These are phyloP conservation scores for Rhagonycha fulva DNA, from an alignment of 2,888 invertebrate genomes.

Conservation along the genomic window DNA sequence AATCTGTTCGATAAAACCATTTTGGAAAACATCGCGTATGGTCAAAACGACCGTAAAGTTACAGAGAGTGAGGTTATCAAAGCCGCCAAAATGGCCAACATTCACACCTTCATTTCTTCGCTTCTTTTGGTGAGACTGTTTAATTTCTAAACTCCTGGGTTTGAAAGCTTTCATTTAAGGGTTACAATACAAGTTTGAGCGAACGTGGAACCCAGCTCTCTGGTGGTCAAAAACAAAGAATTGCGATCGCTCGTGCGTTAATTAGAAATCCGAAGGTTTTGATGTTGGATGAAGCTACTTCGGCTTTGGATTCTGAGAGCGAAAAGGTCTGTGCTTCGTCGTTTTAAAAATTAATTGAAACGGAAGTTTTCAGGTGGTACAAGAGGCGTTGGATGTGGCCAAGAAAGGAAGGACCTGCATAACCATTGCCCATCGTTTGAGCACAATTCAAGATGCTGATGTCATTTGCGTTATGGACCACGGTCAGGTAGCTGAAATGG, in stretches of 20 bases:
- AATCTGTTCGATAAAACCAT: slow-evolving; percentile 87
- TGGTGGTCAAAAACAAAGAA: slow-evolving; percentile 85
- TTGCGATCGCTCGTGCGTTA: slow-evolving; percentile 85
- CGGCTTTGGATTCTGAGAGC: slow-evolving; percentile 83
- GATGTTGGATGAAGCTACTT: slow-evolving; percentile 83
- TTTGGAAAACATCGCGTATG: slow-evolving; percentile 90
- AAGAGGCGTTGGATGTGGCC: slow-evolving; percentile 84
- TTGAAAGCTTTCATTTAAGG: slow-evolving; percentile 55
- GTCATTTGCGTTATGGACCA: slow-evolving; percentile 72
- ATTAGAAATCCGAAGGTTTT: slow-evolving; percentile 78
- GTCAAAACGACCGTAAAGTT: slow-evolving; percentile 73
- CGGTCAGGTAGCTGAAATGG: slow-evolving; percentile 72
- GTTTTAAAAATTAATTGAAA: background rate
- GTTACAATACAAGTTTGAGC: slow-evolving; percentile 80
- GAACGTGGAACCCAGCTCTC: slow-evolving; percentile 77
- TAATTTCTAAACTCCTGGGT: background rate
- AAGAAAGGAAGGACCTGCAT: slow-evolving; percentile 82
- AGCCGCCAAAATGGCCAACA: slow-evolving; percentile 83
- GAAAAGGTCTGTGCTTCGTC: slow-evolving; percentile 63
- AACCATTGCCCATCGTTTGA: slow-evolving; percentile 84
- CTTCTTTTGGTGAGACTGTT: slow-evolving; percentile 69
- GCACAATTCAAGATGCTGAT: slow-evolving; percentile 83
- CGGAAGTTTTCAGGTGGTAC: slow-evolving; percentile 67
- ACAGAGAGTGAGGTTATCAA: slow-evolving; percentile 74
- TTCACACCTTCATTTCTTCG: slow-evolving; percentile 80